Conservation (phyloP, 2,888 invertebrate species). For the Limnephilus auricula region DNA sequence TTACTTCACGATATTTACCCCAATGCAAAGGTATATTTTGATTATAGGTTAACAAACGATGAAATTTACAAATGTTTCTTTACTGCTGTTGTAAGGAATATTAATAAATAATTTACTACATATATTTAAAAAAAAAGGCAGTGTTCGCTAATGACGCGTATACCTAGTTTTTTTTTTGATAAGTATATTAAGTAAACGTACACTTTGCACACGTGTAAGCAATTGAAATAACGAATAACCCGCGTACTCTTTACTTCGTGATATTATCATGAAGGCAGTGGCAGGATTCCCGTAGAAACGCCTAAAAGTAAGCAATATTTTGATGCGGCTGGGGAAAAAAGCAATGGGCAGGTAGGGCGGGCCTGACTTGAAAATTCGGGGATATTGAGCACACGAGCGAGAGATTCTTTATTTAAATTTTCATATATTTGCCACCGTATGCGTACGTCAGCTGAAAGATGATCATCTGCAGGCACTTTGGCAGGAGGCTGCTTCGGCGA, state of each 20-base stretch:
- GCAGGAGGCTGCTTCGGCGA: neutral
- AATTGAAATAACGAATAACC: neutral
- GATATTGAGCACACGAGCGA: slow-evolving; percentile 7
- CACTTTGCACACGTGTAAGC: neutral
- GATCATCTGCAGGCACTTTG: slow-evolving; percentile 34
- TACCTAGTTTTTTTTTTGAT: too few species aligned
- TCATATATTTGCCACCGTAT: slow-evolving; percentile 50
- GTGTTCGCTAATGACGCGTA: neutral
- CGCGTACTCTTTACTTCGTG: neutral
- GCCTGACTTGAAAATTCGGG: slow-evolving; percentile 26
- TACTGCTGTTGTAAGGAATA: too few species aligned
- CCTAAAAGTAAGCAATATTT: neutral
- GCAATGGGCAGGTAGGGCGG: neutral
- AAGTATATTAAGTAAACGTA: neutral
- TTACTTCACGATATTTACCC: neutral
- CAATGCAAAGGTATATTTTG: too few species aligned
- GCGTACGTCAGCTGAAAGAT: slow-evolving; percentile 57
- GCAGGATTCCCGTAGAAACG: neutral
- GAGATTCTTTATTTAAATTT: slow-evolving; percentile 56
- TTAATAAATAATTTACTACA: too few species aligned
- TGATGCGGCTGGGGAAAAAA: neutral
- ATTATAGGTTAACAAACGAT: too few species aligned
- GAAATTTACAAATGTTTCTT: too few species aligned
- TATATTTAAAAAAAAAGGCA: neutral
- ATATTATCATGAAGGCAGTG: neutral